Base-by-base conservation (phyloP, 2,797 vertebrate genomes). In the Liparis tanakae region DNA sequence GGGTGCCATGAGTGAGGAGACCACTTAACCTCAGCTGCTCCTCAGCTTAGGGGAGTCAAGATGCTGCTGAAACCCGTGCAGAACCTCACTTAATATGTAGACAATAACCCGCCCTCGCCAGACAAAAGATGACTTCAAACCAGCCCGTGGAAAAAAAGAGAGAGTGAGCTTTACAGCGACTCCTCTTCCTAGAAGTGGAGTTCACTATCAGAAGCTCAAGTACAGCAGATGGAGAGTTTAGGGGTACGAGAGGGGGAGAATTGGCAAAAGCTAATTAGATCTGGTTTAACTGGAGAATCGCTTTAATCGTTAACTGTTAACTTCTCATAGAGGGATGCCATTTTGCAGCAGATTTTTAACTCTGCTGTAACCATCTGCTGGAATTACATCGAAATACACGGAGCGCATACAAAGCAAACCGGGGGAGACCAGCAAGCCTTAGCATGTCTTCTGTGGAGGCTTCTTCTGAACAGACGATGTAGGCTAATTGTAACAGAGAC, bases 1-100 rank as follows among this genome's bases (percentile, higher is more conserved):
- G 91, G 92, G 92, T 94, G 90, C 92, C 90, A 91, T 81, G 88
- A 93, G 91, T 86, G 78, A 90, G 82, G 92, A 94, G 93, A 93
- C 92, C 94, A 95, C 93, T 95, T 94, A 94, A 95, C 94, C 93
- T 92, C 93, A 90, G 92, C 90, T 92, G 90, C 93, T 92, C 94
- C 89, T 91, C 92, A 94, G 93, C 90, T 95, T 94, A 95, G 90
- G 87, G 92, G 89, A 95, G 94, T 94, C 93, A 94, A 94, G 94
- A 94, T 91, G 92, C 89, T 92, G 92, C 87, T 86, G 88, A 90
- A 94, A 88, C 88, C 92, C 89, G 81, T 64, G 87, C 88, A 91
- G 89, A 94, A 88, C 87, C 90, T 91, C 90, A 91, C 90, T 94
- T 94, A 94, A 94, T 93, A 93, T 93, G 92, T 88, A 95, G 90